Evolutionary conservation across 2,113 vertebrate species (phyloP).

Genomic region (Empidonax traillii): DNA sequence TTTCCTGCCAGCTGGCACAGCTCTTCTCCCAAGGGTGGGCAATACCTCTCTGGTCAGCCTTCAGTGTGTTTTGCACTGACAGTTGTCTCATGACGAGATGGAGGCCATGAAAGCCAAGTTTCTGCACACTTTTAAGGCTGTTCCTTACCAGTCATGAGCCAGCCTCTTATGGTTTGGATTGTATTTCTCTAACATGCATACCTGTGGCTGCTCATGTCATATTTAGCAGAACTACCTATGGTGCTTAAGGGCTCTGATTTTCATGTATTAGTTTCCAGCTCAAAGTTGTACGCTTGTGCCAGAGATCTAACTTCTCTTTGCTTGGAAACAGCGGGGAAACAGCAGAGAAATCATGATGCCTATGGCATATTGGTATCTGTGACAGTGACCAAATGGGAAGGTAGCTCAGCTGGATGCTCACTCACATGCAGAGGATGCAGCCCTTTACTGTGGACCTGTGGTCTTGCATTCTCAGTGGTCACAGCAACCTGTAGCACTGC

Average conservation of each 20-base stretch:
- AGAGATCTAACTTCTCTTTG: neutral
- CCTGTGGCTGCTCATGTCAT: neutral
- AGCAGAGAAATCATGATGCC: neutral
- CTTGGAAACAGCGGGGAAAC: neutral
- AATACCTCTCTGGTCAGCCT: neutral
- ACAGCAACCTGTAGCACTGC: neutral
- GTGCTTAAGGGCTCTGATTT: neutral
- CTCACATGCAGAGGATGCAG: neutral
- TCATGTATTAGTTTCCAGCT: neutral
- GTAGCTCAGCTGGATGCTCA: neutral
- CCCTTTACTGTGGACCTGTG: neutral
- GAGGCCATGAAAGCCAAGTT: neutral
- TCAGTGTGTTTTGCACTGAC: neutral
- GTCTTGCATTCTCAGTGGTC: neutral
- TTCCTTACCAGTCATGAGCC: neutral
- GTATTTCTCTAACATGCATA: neutral
- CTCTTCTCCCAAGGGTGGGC: neutral
- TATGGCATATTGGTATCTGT: neutral
- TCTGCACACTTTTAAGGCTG: neutral
- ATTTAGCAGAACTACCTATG: neutral
- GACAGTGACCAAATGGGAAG: neutral
- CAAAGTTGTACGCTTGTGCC: neutral
- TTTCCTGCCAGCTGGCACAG: neutral
- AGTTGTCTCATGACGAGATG: neutral
- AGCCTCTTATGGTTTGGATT: fast-evolving